Base-by-base conservation (phyloP, 2,888 invertebrate genomes). In the Pristionchus fissidentatus region DNA sequence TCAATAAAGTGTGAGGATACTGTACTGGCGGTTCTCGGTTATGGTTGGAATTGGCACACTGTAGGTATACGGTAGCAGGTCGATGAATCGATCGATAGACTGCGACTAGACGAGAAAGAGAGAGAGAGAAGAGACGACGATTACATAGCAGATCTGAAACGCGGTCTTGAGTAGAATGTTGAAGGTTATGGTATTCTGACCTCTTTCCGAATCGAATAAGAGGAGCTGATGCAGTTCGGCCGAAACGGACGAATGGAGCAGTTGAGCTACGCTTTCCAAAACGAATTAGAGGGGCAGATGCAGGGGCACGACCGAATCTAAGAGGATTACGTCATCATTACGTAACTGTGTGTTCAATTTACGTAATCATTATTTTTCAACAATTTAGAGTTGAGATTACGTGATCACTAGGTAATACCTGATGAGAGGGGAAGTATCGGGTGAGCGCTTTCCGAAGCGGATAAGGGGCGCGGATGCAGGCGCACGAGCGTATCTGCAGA, bases 241-340 rank as follows among this genome's bases (percentile, higher is more conserved):
- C 83, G 55, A 83, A 83, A 26, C 83, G 70, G 49, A 83, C 83
- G 73, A 83, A 73, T 4, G 83, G 83, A 32, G 83, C 70, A 38
- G 73, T 38, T 22, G 83, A 73, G 0, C 29, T n/a, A 8, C 83
- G 49, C 83, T 83, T 83, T 22, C 83, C 83, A 55, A 83, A 83
- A 38, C 83, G 83, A 32, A 83, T 83, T 7, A 70, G 73, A 35
- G 83, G 83, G 35, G 83, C 83, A 26, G 83, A 83, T 26, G 49
- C 32, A 41, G 83, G 83, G 22, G 83, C 83, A 35, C 83, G 83
- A 22, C 70, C 83, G 83, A 73, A 83, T 73, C 83, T 82, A 70
- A 77, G 22, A 29, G 73, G 43, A 73, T 15, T n/a, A n/a, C n/a
- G n/a, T n/a, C n/a, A n/a, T n/a, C n/a, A n/a, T n/a, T n/a, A n/a